A percentile compares a stretch with the other conserved stretches of the same genome.
phyloP scores from a whole-genome alignment of 1,140 invertebrate genomes.

The Drosophila pruinosa region DNA sequence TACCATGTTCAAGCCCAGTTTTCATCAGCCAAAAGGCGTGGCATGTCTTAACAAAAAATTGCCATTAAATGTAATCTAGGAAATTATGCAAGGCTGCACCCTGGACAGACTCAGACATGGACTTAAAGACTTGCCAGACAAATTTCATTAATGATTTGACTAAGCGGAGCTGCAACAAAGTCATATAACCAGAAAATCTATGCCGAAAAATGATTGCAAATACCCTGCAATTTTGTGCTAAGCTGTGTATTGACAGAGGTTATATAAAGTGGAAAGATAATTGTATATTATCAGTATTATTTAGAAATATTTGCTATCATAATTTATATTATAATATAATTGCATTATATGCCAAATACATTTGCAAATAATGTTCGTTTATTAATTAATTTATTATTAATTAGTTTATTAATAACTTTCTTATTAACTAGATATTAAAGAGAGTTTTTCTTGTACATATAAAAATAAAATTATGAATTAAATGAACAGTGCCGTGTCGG shows the following conservation, averaged over 20 bases:
- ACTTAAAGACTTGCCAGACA: conserved; percentile 29
- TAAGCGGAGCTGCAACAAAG: conserved; percentile 41
- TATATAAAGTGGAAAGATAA: no score
- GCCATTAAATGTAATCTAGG: conserved; percentile 17
- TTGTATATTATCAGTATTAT: no score
- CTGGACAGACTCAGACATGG: background rate
- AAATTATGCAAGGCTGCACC: conserved; percentile 30
- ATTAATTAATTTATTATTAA: background rate
- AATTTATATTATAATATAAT: no score
- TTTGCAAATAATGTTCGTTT: no score
- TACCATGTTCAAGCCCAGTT: conserved; percentile 72
- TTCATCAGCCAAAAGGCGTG: conserved; percentile 52
- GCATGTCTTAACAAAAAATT: conserved; percentile 6
- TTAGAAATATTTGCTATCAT: no score
- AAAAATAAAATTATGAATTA: no score
- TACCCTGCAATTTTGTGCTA: conserved; percentile 14
- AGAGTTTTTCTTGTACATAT: no score
- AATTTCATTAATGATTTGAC: conserved; percentile 56
- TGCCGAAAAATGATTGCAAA: background rate
- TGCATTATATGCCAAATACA: no score
- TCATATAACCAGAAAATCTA: conserved; percentile 48
- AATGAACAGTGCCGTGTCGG: no score
- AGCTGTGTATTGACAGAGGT: no score
- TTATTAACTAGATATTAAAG: no score
- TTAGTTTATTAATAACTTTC: no score